phyloP scores from a whole-genome alignment of 1,140 invertebrate genomes.

The Euura saliciscinereae region DNA sequence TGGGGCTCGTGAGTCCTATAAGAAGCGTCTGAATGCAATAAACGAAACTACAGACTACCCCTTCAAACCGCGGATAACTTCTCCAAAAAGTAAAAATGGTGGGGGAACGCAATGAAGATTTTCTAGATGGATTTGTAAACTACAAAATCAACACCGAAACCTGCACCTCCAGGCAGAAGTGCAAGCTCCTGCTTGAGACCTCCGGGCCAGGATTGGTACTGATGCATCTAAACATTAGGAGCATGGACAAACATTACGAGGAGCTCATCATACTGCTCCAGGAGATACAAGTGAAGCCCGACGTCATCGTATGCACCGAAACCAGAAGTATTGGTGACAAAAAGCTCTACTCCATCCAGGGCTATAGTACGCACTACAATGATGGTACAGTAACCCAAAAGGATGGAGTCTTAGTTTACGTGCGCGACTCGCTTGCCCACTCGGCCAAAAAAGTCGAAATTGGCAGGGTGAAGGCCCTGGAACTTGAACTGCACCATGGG shows the following conservation, averaged over 20 bases:
- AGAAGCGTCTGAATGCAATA: no score
- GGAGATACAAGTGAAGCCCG: background rate
- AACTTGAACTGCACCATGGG: background rate
- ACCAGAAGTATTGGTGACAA: background rate
- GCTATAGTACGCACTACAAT: background rate
- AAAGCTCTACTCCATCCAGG: background rate
- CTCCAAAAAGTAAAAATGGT: no score
- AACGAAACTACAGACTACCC: no score
- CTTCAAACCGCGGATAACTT: no score
- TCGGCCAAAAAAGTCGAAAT: background rate
- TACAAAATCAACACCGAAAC: no score
- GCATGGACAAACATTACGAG: background rate
- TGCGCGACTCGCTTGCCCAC: background rate
- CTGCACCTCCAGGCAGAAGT: no score
- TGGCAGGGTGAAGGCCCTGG: background rate
- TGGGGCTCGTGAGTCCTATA: no score
- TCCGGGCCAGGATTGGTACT: background rate
- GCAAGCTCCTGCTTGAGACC: no score
- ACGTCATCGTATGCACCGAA: background rate
- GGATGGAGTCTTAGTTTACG: background rate
- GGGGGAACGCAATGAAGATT: no score
- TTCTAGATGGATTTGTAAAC: no score
- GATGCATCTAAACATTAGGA: background rate
- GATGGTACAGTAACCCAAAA: background rate
- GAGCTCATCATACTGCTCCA: background rate